Conservation (phyloP, 2,113 vertebrate genomes). For the Dipodomys merriami region DNA sequence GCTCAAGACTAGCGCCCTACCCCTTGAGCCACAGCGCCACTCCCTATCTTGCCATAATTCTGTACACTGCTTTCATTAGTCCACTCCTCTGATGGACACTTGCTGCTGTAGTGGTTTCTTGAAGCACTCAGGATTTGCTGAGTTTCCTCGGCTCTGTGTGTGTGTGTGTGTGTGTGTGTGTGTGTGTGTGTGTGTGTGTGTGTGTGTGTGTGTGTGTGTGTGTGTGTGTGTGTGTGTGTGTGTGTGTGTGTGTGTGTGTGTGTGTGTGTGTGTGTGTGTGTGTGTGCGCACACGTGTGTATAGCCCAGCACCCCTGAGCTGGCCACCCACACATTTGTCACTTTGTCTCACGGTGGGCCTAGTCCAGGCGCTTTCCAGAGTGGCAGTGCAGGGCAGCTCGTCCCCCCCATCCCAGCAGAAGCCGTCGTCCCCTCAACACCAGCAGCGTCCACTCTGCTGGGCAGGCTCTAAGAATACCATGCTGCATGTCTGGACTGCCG, state of each 20-base stretch:
- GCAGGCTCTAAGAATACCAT: too few relatives aligned
- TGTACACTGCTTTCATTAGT: not conserved
- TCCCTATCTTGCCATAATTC: too few relatives aligned
- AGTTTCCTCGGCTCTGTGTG: too few relatives aligned
- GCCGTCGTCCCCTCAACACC: rapidly evolving
- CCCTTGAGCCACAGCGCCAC: too few relatives aligned
- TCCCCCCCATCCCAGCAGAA: not conserved
- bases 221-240: too few relatives aligned
- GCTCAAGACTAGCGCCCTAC: too few relatives aligned
- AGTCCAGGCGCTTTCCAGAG: not conserved
- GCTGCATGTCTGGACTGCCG: too few relatives aligned
- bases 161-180: too few relatives aligned
- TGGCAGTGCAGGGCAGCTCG: rapidly evolving
- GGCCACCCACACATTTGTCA: rapidly evolving
- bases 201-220: too few relatives aligned
- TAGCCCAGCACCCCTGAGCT: rapidly evolving
- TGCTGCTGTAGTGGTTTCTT: rapidly evolving
- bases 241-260: too few relatives aligned
- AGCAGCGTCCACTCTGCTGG: rapidly evolving
- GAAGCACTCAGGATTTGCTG: rapidly evolving
- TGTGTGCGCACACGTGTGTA: rapidly evolving
- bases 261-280: too few relatives aligned
- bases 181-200: too few relatives aligned
- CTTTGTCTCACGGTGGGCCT: rapidly evolving
- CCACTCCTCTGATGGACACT: rapidly evolving